Evolutionary conservation across 2,888 invertebrate genomes (phyloP).

Genomic region (Trichopria drosophilae): DNA sequence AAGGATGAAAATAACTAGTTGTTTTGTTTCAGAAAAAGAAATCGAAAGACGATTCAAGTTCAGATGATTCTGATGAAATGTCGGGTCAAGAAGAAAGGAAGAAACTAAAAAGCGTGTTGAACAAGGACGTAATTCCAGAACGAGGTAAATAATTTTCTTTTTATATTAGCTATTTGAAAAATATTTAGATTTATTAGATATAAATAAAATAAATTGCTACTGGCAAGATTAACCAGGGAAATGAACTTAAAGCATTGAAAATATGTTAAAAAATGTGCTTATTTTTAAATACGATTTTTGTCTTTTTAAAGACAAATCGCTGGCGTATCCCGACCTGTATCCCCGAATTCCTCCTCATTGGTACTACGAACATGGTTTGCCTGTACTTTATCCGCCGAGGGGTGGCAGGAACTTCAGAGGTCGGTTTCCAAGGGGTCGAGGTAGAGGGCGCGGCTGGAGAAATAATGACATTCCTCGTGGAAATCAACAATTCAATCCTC

Average conservation of each 20-base stretch:
- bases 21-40: conserved; percentile 44
- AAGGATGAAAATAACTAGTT: conserved; percentile 43
- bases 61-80: conserved; percentile 40
- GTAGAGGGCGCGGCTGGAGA: conserved; percentile 38
- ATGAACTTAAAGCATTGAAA: no score
- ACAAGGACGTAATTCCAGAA: conserved; percentile 33
- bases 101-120: conserved; percentile 48
- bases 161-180: no score
- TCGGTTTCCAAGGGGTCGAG: conserved; percentile 12
- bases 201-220: no score
- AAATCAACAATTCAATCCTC: conserved; percentile 46
- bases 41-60: conserved; percentile 42
- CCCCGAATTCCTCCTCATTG: conserved; percentile 49
- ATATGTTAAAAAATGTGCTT: no score
- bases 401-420: conserved; percentile 40
- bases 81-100: conserved; percentile 45
- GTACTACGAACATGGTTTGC: conserved; percentile 50
- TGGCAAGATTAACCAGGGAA: no score
- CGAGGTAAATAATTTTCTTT: no score
- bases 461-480: conserved; percentile 27
- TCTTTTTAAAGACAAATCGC: conserved; percentile 36
- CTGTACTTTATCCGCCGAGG: conserved; percentile 45
- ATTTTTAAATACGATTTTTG: no score
- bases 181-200: no score
- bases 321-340: conserved; percentile 45